Percentiles rank a stretch among this genome's conserved stretches.
Evolutionary conservation across 2,888 invertebrate genomes (phyloP).

Genomic region (Hoplodrina blanda): DNA sequence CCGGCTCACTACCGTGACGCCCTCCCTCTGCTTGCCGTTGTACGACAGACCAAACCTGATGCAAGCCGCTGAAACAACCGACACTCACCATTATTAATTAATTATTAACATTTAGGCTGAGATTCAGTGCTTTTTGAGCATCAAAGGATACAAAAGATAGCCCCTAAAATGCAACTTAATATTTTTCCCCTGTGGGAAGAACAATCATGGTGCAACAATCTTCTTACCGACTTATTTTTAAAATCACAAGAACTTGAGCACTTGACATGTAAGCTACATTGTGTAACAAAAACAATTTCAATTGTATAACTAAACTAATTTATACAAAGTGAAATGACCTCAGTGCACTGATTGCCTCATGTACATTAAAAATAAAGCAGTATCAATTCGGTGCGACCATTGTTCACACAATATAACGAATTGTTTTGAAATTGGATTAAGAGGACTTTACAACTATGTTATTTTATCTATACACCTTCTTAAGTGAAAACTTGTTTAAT

Average conservation of each 20-base stretch:
- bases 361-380: conserved; percentile 17
- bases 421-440: conserved; percentile 38
- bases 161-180: neutral
- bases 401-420: conserved; percentile 22
- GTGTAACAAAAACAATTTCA: conserved; percentile 26
- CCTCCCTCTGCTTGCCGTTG: conserved; percentile 93
- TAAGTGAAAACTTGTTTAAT: neutral
- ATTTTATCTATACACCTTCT: neutral
- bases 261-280: conserved; percentile 6
- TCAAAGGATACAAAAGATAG: neutral
- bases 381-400: conserved; percentile 14
- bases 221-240: neutral
- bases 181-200: neutral
- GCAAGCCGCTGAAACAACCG: conserved; percentile 83
- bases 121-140: neutral
- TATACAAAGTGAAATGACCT: conserved; percentile 42
- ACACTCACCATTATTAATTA: conserved; percentile 1
- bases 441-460: neutral
- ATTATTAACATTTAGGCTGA: neutral
- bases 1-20: conserved; percentile 70
- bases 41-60: conserved; percentile 94
- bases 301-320: conserved; percentile 25
- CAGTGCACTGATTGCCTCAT: conserved; percentile 19
- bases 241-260: neutral
- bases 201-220: too few relatives aligned